Base-by-base conservation (phyloP, 2,113 vertebrate genomes). In the Stigmatopora argus region DNA sequence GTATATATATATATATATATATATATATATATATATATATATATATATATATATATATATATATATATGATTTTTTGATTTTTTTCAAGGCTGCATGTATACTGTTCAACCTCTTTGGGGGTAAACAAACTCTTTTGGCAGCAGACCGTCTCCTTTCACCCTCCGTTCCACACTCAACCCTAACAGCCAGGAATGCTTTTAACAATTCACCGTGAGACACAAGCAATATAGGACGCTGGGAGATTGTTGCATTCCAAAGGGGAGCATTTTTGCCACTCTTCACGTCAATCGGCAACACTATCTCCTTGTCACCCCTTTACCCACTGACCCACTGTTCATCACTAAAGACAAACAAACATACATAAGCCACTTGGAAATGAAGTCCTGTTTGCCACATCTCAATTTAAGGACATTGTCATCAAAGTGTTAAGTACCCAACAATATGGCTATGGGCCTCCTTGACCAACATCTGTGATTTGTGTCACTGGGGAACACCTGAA, bases 241-340 rank as follows among this genome's bases (percentile, higher is more conserved):
- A 88, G 88, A 90, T 85, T 87, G 87, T 83, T 77, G 64, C 88
- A 90, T 92, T 91, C 89, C 87, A 80, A 73, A 76, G 78, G 69
- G 80, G 73, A 77, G 77, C 73, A 56, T 85, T 83, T 89, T 90
- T 61, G 87, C 82, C 77, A 69, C 89, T 87, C 88, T 89, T 89
- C 82, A 88, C 78, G 79, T 90, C 90, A 89, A 77, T 90, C 90
- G 90, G 78, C 87, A 44, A 78, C 82, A 76, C 88, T 91, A 91
- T 92, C 90, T 87, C 78, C 83, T 78, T 80, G 80, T 81, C 78
- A 77, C 78, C 83, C 78, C 67, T 71, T 69, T 58, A 67, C 62
- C 70, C 55, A 67, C 66, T 49, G 52, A 65, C 48, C 31, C 51
- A 66, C 65, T 52, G 51, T 12, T 35, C 70, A 38, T 44, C n/a